These are phyloP conservation scores for Mellilla xanthometata DNA, from an alignment of 2,888 invertebrate species.

Conservation along the genomic window DNA sequence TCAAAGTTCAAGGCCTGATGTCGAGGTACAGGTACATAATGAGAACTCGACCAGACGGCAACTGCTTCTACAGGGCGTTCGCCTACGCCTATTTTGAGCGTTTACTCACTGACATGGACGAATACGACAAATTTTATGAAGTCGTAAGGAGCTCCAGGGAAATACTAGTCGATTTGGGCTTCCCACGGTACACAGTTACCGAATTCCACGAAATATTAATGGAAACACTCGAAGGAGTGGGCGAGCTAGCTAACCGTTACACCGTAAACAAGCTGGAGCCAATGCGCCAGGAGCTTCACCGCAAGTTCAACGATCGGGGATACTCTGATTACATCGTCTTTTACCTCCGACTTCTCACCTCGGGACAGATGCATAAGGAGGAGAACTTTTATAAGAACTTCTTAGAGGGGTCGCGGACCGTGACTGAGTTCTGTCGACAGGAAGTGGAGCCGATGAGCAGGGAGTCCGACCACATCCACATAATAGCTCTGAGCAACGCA, in stretches of 20 bases:
- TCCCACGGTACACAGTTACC: constrained; percentile 98
- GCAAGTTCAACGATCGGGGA: constrained; percentile 95
- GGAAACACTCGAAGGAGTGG: constrained; percentile 93
- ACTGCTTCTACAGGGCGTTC: constrained; percentile 98
- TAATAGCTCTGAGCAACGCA: constrained; percentile 96
- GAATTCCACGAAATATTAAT: constrained; percentile 99
- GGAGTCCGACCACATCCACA: constrained; percentile 99
- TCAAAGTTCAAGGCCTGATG: constrained; percentile 91
- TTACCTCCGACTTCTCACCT: constrained; percentile 95
- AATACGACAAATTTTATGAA: constrained; percentile 92
- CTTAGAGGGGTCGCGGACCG: constrained; percentile 95
- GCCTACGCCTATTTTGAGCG: constrained; percentile 96
- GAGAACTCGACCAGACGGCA: constrained; percentile 97
- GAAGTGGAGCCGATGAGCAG: constrained; percentile 98
- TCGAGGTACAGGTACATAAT: constrained; percentile 92
- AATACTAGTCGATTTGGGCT: constrained; percentile 93
- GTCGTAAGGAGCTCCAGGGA: constrained; percentile 94
- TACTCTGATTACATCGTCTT: constrained; percentile 98
- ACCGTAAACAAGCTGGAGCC: constrained; percentile 77
- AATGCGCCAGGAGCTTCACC: constrained; percentile 88
- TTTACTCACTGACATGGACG: constrained; percentile 90
- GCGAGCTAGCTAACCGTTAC: constrained; percentile 72
- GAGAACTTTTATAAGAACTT: constrained; percentile 97
- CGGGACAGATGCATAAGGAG: constrained; percentile 96
- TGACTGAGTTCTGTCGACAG: constrained; percentile 96